phyloP scores from a whole-genome alignment of 2,113 vertebrate genomes.

The Hemibagrus wyckioides region DNA sequence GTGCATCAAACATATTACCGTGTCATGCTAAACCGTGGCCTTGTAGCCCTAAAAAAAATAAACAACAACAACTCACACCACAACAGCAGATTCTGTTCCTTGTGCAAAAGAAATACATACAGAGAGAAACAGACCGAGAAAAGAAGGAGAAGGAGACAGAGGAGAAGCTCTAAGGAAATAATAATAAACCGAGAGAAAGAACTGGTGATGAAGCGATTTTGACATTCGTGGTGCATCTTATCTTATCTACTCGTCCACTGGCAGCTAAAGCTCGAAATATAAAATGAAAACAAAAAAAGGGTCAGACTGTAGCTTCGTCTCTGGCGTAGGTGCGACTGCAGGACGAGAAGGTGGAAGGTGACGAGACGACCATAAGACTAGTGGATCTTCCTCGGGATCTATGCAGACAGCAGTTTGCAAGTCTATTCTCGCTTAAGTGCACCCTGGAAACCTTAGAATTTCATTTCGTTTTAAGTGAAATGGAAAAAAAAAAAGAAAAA shows the following conservation, averaged over 20 bases:
- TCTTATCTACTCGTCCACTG: constrained; percentile 24
- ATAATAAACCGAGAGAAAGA: constrained; percentile 17
- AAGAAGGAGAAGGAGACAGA: no score
- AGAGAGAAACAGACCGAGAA: not conserved
- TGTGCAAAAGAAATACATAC: constrained; percentile 23
- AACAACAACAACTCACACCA: constrained; percentile 25
- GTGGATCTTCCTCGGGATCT: constrained; percentile 41
- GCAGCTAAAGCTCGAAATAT: constrained; percentile 14
- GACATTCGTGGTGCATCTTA: constrained; percentile 23
- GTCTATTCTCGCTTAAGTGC: constrained; percentile 32
- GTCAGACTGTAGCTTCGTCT: constrained; percentile 12
- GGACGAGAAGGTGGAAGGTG: constrained; percentile 16
- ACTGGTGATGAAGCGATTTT: constrained; percentile 21
- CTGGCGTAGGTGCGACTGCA: constrained; percentile 31
- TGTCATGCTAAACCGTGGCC: constrained; percentile 20
- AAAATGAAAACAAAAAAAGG: constrained; percentile 24
- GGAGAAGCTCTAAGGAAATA: constrained; percentile 21
- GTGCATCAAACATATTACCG: constrained; percentile 26
- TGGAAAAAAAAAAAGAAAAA: not conserved
- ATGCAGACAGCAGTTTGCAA: constrained; percentile 45
- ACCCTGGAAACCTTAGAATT: constrained; percentile 34
- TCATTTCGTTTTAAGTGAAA: constrained; percentile 24
- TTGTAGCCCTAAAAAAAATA: not conserved
- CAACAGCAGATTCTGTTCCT: constrained; percentile 36
- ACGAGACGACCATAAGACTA: constrained; percentile 46